Conservation (phyloP, 2,888 invertebrate species). For the Apotomis betuletana region DNA sequence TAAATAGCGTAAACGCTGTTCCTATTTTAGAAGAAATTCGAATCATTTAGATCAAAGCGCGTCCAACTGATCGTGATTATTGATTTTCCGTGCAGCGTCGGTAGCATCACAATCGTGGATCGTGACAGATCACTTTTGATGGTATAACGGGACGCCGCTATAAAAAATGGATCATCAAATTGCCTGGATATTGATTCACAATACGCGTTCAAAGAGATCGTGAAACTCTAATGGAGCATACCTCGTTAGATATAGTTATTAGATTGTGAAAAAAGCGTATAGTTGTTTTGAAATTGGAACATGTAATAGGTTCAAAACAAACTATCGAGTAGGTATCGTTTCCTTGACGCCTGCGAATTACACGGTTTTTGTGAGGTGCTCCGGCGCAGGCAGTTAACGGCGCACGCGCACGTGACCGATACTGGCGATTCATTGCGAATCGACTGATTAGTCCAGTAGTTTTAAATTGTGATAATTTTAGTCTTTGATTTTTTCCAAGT, state of each 20-base stretch:
- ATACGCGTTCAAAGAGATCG: constrained; percentile 25
- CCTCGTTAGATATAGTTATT: constrained; percentile 10
- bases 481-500: no score
- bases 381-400: constrained; percentile 48
- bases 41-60: constrained; percentile 41
- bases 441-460: no score
- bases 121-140: constrained; percentile 60
- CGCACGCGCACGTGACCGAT: constrained; percentile 61
- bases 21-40: constrained; percentile 38
- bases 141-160: constrained; percentile 55
- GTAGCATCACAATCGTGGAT: constrained; percentile 52
- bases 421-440: constrained; percentile 58
- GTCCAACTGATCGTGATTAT: constrained; percentile 57
- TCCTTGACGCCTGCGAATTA: constrained; percentile 48
- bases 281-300: constrained; percentile 45
- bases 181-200: constrained; percentile 33
- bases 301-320: constrained; percentile 50
- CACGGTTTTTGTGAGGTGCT: constrained; percentile 46
- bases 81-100: constrained; percentile 58
- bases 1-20: constrained; percentile 24
- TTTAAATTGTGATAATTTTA: no score
- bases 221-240: constrained; percentile 11
- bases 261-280: constrained; percentile 9
- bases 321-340: constrained; percentile 43
- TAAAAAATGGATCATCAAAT: constrained; percentile 42